Evolutionary conservation across 2,113 vertebrate species (phyloP).

Genomic region (Grallaria varia): DNA sequence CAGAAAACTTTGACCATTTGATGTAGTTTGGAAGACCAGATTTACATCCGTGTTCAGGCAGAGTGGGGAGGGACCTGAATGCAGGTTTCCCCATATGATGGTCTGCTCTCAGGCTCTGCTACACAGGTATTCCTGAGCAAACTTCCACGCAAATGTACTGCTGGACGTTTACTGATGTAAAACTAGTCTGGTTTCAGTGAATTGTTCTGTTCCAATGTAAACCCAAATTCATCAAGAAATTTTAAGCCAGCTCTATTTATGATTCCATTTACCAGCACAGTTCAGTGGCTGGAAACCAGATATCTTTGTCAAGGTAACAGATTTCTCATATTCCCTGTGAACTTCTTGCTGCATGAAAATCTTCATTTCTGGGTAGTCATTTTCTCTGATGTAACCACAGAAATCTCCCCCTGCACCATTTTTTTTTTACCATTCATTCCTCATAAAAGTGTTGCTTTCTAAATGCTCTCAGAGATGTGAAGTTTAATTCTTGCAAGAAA

Average conservation of each 20-base stretch:
- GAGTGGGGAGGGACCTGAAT: background rate
- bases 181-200: background rate
- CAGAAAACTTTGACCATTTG: background rate
- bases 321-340: background rate
- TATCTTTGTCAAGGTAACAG: background rate
- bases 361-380: background rate
- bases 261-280: background rate
- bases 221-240: background rate
- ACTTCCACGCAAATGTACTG: background rate
- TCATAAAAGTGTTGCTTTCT: background rate
- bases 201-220: background rate
- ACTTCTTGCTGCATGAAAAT: background rate
- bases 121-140: background rate
- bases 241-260: background rate
- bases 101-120: background rate
- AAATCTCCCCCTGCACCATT: background rate
- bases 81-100: background rate
- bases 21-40: background rate
- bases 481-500: background rate
- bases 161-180: background rate
- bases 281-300: background rate
- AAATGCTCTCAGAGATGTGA: background rate
- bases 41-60: background rate
- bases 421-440: background rate
- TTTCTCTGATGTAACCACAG: background rate